Evolutionary conservation across 2,888 invertebrate genomes (phyloP).

Genomic region (Polydrusus cervinus): DNA sequence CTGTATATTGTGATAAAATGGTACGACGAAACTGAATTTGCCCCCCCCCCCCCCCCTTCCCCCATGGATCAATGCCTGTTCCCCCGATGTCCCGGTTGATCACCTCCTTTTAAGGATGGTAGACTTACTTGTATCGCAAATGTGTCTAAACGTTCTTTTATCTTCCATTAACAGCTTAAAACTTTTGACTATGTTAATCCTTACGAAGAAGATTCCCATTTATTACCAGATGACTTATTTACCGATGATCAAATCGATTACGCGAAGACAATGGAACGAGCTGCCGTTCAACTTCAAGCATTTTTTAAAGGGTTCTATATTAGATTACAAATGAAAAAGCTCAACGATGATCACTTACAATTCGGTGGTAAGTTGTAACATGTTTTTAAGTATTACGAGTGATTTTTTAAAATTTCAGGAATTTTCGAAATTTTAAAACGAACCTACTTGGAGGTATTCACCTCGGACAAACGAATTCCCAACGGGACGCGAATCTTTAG

Average conservation of each 20-base stretch:
- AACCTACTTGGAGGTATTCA: slow-evolving; percentile 62
- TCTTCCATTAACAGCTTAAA: slow-evolving; percentile 32
- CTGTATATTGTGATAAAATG: no score
- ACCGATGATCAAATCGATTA: slow-evolving; percentile 57
- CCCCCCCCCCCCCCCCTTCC: no score
- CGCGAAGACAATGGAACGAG: slow-evolving; percentile 59
- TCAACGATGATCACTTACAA: slow-evolving; percentile 57
- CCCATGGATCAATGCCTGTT: no score
- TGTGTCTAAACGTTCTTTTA: no score
- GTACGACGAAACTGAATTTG: no score
- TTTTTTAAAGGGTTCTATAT: slow-evolving; percentile 63
- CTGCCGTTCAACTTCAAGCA: slow-evolving; percentile 64
- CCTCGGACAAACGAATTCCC: slow-evolving; percentile 52
- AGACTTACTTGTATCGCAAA: no score
- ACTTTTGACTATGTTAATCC: slow-evolving; percentile 50
- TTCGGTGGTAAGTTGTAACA: slow-evolving; percentile 56
- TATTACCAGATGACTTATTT: slow-evolving; percentile 18
- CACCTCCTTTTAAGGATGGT: no score
- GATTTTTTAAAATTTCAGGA: slow-evolving; percentile 28
- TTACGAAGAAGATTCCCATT: slow-evolving; percentile 36
- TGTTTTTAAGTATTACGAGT: not conserved
- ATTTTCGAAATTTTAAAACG: slow-evolving; percentile 61
- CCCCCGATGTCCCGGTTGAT: no score
- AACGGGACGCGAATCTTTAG: slow-evolving; percentile 60
- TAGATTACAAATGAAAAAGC: slow-evolving; percentile 58